Evolutionary conservation across 2,797 vertebrate species (phyloP).

Genomic region (Trichosurus vulpecula): DNA sequence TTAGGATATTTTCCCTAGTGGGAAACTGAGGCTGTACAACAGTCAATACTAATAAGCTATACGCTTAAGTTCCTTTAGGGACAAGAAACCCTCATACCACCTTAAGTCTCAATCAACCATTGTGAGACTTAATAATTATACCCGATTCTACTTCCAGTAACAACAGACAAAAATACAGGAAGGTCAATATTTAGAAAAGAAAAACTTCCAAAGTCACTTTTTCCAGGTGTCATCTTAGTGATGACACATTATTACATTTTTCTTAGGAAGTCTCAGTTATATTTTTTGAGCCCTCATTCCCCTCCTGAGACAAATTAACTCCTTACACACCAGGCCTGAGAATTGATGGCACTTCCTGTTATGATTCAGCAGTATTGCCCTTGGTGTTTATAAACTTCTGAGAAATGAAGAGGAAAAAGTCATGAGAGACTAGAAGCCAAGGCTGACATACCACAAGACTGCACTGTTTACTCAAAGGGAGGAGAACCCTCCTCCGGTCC

Average conservation of each 20-base stretch:
- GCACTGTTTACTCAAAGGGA: not conserved
- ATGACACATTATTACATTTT: not conserved
- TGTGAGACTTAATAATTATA: conserved; percentile 10
- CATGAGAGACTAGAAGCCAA: not conserved
- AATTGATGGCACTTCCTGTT: not conserved
- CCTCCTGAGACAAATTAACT: not conserved
- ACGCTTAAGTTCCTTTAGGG: not conserved
- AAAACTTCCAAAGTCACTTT: conserved; percentile 9
- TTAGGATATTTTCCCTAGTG: not conserved
- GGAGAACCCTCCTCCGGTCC: not conserved
- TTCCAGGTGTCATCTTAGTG: not conserved
- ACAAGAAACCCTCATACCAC: conserved; percentile 17
- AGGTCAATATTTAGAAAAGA: not conserved
- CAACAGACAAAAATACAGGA: not conserved
- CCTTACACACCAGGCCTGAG: not conserved
- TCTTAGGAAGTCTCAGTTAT: not conserved
- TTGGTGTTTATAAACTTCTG: not conserved
- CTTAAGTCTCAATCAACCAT: conserved; percentile 4
- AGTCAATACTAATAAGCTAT: not conserved
- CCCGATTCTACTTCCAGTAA: not conserved
- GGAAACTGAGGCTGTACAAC: not conserved
- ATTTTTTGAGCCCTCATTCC: not conserved
- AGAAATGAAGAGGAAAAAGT: not conserved
- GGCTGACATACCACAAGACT: not conserved
- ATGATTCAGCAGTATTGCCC: not conserved